These are phyloP conservation scores for Spheniscus humboldti DNA, from an alignment of 2,797 vertebrate genomes.

Conservation along the genomic window DNA sequence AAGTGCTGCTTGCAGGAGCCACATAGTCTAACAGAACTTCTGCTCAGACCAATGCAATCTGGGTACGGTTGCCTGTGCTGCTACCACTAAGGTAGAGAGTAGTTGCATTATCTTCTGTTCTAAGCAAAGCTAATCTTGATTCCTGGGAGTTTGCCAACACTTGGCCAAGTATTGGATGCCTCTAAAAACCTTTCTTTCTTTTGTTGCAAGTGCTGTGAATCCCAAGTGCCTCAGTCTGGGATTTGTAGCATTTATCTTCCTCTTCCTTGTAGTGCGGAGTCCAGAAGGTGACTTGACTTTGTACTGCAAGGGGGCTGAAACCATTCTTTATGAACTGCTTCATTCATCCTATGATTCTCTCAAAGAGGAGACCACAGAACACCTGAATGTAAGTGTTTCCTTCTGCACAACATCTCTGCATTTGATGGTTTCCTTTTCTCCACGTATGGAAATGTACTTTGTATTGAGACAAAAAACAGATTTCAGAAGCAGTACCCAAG, in stretches of 20 bases:
- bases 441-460: not conserved
- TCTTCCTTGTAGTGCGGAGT: conserved; percentile 75
- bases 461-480: not conserved
- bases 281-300: conserved; percentile 83
- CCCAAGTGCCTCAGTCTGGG: not conserved
- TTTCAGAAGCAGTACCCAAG: not conserved
- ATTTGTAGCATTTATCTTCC: not conserved
- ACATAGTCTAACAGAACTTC: rapidly evolving
- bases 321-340: conserved; percentile 86
- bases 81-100: not conserved
- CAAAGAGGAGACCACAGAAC: conserved; percentile 78
- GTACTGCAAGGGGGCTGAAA: conserved; percentile 95
- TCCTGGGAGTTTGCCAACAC: not conserved
- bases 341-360: conserved; percentile 78
- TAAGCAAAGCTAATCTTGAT: not conserved
- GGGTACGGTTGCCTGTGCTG: not conserved
- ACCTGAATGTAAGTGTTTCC: conserved; percentile 82
- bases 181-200: not conserved
- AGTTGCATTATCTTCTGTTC: not conserved
- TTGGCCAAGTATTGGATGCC: not conserved
- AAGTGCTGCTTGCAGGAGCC: not conserved
- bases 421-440: not conserved
- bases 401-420: not conserved
- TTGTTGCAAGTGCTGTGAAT: not conserved
- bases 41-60: not conserved